Conservation (phyloP, 1,140 invertebrate genomes). For the Planococcus citri region DNA sequence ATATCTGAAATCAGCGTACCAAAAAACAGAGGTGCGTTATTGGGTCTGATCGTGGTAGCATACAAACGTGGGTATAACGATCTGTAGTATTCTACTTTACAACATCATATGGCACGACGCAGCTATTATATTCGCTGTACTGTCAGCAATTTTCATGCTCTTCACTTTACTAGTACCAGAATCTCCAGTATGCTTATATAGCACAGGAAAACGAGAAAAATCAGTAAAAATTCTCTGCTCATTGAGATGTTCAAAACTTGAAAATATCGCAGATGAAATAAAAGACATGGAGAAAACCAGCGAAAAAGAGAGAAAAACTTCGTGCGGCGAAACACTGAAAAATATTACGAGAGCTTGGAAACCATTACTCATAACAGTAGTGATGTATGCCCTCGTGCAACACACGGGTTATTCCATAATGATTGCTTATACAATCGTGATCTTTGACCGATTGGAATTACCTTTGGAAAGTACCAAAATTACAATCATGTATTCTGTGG, state of each 20-base stretch:
- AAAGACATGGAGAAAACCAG: not conserved
- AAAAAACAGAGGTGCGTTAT: not conserved
- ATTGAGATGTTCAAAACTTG: conserved; percentile 21
- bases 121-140: conserved; percentile 43
- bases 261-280: conserved; percentile 27
- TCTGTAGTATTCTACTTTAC: conserved; percentile 47
- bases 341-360: not conserved
- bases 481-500: not conserved
- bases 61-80: conserved; percentile 26
- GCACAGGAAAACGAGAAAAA: conserved; percentile 27
- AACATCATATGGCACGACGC: conserved; percentile 43
- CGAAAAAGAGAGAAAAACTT: not conserved
- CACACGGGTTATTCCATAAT: not conserved
- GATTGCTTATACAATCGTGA: not conserved
- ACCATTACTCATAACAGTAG: not conserved
- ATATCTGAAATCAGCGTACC: conserved; percentile 12
- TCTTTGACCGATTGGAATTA: not conserved
- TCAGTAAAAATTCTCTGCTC: conserved; percentile 26
- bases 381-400: not conserved
- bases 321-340: not conserved
- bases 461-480: not conserved
- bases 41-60: not conserved
- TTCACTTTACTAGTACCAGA: conserved; percentile 37
- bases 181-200: conserved; percentile 41
- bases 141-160: conserved; percentile 31